phyloP scores from a whole-genome alignment of 2,797 vertebrate genomes.

The Lagocephalus sceleratus region DNA sequence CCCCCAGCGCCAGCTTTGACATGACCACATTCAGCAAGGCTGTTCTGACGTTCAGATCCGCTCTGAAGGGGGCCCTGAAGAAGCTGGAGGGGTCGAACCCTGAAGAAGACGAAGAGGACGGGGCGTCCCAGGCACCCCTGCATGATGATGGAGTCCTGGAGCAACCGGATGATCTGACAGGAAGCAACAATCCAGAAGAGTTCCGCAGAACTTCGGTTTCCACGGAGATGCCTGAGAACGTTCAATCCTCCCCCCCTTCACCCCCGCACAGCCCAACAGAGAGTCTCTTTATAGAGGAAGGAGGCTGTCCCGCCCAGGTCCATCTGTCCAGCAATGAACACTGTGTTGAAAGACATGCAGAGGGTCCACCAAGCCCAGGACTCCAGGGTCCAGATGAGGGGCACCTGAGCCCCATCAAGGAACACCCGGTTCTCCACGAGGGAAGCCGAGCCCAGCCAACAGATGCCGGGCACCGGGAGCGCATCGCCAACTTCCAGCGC shows the following conservation, averaged over 20 bases:
- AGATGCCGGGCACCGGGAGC: conserved; percentile 84
- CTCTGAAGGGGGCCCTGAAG: conserved; percentile 86
- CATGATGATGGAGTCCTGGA: conserved; percentile 27
- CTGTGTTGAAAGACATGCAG: conserved; percentile 18
- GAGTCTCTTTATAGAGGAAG: conserved; percentile 46
- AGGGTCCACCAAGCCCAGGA: conserved; percentile 9
- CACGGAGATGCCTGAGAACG: conserved; percentile 50
- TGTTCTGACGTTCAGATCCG: conserved; percentile 83
- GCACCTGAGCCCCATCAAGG: conserved; percentile 54
- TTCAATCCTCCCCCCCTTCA: conserved; percentile 52
- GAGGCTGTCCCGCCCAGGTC: conserved; percentile 41
- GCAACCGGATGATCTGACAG: conserved; percentile 60
- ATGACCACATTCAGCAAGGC: conserved; percentile 83
- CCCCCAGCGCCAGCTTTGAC: conserved; percentile 78
- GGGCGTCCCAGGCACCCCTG: no score
- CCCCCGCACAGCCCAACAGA: conserved; percentile 56
- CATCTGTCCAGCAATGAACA: conserved; percentile 47
- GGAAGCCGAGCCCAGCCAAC: conserved; percentile 29
- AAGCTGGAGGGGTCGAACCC: conserved; percentile 79
- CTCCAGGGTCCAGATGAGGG: conserved; percentile 35
- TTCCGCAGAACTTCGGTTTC: conserved; percentile 50
- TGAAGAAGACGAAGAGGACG: conserved; percentile 72
- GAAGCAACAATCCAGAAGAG: conserved; percentile 68
- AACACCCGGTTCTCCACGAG: conserved; percentile 43
- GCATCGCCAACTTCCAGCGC: conserved; percentile 92